A percentile compares a stretch with the other conserved stretches of the same genome.
phyloP scores from a whole-genome alignment of 1,140 invertebrate genomes.

The Panagrolaimus sp. region DNA sequence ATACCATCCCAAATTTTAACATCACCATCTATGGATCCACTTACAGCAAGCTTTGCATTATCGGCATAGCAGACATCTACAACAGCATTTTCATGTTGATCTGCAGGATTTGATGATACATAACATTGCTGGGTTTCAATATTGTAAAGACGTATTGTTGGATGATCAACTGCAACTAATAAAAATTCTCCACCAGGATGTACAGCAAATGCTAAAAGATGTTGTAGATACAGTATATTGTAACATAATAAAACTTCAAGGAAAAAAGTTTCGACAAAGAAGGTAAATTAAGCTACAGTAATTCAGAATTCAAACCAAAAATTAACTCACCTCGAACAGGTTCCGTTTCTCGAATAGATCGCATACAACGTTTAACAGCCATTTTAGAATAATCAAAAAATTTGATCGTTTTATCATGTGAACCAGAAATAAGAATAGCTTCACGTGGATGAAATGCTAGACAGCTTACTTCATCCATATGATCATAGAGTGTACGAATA shows the following conservation, averaged over 20 bases:
- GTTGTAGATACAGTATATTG: too few relatives aligned
- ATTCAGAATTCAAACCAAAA: too few relatives aligned
- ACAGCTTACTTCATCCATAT: conserved; percentile 81
- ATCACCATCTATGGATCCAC: conserved; percentile 80
- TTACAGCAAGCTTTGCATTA: conserved; percentile 69
- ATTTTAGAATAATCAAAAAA: conserved; percentile 96
- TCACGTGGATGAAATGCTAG: conserved; percentile 85
- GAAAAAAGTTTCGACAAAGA: too few relatives aligned
- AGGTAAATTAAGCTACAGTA: too few relatives aligned
- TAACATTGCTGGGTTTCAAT: conserved; percentile 87
- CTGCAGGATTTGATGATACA: conserved; percentile 78
- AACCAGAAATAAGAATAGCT: conserved; percentile 85
- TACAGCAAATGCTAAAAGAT: conserved; percentile 82
- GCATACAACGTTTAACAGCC: conserved; percentile 92
- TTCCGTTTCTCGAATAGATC: conserved; percentile 69
- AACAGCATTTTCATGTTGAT: conserved; percentile 81
- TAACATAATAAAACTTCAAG: too few relatives aligned
- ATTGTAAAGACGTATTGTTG: conserved; percentile 83
- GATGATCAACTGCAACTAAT: conserved; percentile 84
- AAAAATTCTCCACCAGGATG: conserved; percentile 91
- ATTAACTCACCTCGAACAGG: too few relatives aligned
- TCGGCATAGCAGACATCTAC: conserved; percentile 70
- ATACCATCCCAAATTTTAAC: conserved; percentile 70
- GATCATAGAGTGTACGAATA: conserved; percentile 95
- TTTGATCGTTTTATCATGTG: conserved; percentile 84